phyloP scores from a whole-genome alignment of 2,797 vertebrate genomes.

The Hapalemur alaotrensis region DNA sequence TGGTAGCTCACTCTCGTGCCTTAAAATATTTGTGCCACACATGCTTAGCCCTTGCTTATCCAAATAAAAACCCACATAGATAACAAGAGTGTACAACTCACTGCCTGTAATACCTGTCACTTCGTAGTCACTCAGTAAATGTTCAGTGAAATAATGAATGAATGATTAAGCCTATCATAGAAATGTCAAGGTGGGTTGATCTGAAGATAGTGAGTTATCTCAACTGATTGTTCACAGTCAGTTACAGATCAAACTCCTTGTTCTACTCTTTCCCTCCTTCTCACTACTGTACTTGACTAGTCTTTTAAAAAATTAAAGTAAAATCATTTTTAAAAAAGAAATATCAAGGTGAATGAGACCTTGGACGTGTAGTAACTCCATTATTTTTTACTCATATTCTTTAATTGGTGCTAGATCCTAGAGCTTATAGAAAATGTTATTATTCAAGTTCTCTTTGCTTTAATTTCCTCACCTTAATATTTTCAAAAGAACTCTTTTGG shows the following conservation, averaged over 20 bases:
- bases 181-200: neutral
- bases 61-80: constrained; percentile 18
- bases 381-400: neutral
- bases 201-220: neutral
- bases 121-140: constrained; percentile 21
- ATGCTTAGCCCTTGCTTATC: constrained; percentile 13
- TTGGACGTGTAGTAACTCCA: neutral
- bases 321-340: neutral
- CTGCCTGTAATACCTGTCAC: neutral
- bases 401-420: constrained; percentile 14
- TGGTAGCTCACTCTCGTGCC: neutral
- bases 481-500: constrained; percentile 42
- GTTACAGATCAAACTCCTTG: neutral
- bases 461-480: constrained; percentile 32
- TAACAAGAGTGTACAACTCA: neutral
- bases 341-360: neutral
- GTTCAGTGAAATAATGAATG: neutral
- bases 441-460: constrained; percentile 12
- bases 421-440: neutral
- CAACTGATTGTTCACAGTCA: neutral
- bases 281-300: neutral
- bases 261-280: neutral
- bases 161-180: neutral
- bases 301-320: neutral
- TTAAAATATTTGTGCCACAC: neutral